These are phyloP conservation scores for Ramazzottius varieornatus DNA, from an alignment of 2,888 invertebrate genomes.

Conservation along the genomic window DNA sequence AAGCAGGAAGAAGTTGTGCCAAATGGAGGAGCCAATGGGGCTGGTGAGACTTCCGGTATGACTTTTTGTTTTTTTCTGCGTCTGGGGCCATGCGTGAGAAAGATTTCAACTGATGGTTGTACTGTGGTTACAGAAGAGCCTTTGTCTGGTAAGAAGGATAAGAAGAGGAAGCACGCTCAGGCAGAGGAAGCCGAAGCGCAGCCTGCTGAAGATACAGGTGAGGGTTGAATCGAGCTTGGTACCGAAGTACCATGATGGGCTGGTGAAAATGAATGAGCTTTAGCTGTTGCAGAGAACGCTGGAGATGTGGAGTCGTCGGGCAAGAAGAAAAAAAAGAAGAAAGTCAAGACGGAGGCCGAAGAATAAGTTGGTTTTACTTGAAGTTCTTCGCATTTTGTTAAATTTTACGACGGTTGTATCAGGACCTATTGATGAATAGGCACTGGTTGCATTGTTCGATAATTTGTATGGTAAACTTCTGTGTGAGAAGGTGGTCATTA, in stretches of 20 bases:
- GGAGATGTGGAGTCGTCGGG: conserved; percentile 3
- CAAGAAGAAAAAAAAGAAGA: conserved; percentile 11
- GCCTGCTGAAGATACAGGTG: conserved; percentile 2
- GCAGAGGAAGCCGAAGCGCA: conserved; percentile 8
- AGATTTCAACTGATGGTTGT: too few species aligned
- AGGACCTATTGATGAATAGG: too few species aligned
- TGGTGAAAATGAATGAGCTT: conserved; percentile 29
- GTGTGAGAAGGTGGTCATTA: background rate
- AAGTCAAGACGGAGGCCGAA: conserved; percentile 10
- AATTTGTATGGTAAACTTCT: background rate
- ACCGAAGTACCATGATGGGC: too few species aligned
- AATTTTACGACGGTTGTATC: too few species aligned
- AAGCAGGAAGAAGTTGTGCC: too few species aligned
- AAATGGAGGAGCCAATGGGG: conserved; percentile 8
- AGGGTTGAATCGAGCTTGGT: too few species aligned
- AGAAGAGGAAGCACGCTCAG: conserved; percentile 9
- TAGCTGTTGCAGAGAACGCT: conserved; percentile 16
- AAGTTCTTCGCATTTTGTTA: too few species aligned
- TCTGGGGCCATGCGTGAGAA: too few species aligned
- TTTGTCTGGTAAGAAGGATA: conserved; percentile 8
- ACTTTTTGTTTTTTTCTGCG: too few species aligned
- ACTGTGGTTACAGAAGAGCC: background rate
- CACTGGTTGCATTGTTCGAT: background rate
- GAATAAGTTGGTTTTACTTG: conserved; percentile 6
- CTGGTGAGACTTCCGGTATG: background rate